Evolutionary conservation across 1,140 invertebrate genomes (phyloP).

Genomic region (Acyrthosiphon pisum): DNA sequence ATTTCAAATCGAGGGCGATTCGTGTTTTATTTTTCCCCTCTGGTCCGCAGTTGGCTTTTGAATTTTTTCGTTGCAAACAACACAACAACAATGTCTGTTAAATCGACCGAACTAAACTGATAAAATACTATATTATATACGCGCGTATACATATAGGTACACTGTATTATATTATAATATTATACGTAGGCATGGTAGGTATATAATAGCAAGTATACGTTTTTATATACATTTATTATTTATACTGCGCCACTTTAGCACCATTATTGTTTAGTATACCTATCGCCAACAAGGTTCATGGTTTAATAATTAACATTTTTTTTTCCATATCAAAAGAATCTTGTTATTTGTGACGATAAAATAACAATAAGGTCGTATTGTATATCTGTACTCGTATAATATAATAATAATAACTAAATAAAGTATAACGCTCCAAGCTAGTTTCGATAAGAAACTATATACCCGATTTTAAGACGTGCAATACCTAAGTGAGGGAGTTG

Average conservation of each 20-base stretch:
- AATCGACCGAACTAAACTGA: constrained; percentile 37
- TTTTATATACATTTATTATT: not conserved
- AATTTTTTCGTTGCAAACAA: not conserved
- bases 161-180: not conserved
- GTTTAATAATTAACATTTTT: not conserved
- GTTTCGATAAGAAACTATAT: too few species aligned
- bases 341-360: not conserved
- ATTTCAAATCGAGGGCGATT: not conserved
- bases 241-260: not conserved
- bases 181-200: not conserved
- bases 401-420: not conserved
- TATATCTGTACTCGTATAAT: not conserved
- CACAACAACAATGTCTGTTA: constrained; percentile 14
- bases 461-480: not conserved
- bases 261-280: not conserved
- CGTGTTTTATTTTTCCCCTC: not conserved
- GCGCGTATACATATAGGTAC: not conserved
- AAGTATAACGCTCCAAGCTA: not conserved
- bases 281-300: not conserved
- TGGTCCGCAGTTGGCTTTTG: not conserved
- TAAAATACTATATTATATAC: not conserved
- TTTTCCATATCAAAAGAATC: not conserved
- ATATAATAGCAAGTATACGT: not conserved
- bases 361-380: not conserved
- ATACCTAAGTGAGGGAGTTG: not conserved